Evolutionary conservation across 2,797 vertebrate species (phyloP).

Genomic region (Emydoidea blandingii): DNA sequence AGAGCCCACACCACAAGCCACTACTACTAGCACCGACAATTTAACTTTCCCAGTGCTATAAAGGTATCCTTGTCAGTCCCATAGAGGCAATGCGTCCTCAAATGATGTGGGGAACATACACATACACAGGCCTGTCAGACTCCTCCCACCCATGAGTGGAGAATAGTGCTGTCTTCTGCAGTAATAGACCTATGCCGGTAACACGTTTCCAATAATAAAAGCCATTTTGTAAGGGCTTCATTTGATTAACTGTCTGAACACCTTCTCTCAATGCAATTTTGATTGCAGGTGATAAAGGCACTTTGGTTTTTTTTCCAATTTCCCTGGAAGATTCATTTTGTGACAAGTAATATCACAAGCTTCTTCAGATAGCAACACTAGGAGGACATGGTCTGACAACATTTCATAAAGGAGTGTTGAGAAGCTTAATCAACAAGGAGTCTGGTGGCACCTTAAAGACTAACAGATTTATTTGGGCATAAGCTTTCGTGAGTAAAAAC

Average conservation of each 20-base stretch:
- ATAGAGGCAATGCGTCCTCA: neutral
- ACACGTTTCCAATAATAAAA: neutral
- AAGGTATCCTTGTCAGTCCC: neutral
- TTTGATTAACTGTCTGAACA: neutral
- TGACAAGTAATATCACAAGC: neutral
- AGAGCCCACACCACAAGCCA: neutral
- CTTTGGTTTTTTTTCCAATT: neutral
- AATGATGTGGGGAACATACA: rapidly evolving
- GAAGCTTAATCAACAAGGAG: neutral
- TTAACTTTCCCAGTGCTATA: neutral
- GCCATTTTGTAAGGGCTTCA: neutral
- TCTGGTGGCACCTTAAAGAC: too few relatives aligned
- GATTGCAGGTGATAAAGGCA: neutral
- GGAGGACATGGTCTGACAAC: neutral
- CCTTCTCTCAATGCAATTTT: neutral
- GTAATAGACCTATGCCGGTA: neutral
- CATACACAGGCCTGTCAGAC: neutral
- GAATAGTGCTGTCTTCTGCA: neutral
- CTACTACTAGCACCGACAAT: rapidly evolving
- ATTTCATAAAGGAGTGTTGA: neutral
- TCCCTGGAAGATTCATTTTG: neutral
- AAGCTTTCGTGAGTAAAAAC: too few relatives aligned
- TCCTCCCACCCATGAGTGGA: neutral
- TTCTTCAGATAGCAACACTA: neutral
- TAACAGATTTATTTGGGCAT: too few relatives aligned